Conservation (phyloP, 2,113 vertebrate species). For the Lepisosteus osseus region DNA sequence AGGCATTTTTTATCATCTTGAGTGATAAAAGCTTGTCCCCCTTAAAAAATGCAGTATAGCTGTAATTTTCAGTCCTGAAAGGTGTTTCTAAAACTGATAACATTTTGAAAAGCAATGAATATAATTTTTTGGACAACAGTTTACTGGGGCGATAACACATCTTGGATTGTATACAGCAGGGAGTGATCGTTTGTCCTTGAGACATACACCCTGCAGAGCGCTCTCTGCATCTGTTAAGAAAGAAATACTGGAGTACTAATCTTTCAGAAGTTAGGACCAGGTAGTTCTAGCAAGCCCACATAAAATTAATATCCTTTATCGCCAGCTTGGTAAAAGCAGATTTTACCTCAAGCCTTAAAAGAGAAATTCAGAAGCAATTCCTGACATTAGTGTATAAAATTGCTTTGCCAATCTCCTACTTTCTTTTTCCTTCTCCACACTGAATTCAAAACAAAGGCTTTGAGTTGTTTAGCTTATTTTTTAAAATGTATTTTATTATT, state of each 20-base stretch:
- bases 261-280: conserved; percentile 44
- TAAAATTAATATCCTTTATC: conserved; percentile 54
- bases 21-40: conserved; percentile 68
- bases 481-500: too few species aligned
- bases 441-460: too few species aligned
- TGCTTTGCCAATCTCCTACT: too few species aligned
- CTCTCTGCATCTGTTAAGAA: conserved; percentile 62
- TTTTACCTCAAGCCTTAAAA: conserved; percentile 35
- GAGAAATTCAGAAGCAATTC: conserved; percentile 23
- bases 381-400: too few species aligned
- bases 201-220: conserved; percentile 57
- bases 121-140: conserved; percentile 84
- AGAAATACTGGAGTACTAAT: conserved; percentile 12
- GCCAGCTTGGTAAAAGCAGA: conserved; percentile 38
- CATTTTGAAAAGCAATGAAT: conserved; percentile 88
- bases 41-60: conserved; percentile 57
- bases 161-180: conserved; percentile 64
- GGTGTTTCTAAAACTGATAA: conserved; percentile 89
- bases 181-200: conserved; percentile 77
- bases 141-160: conserved; percentile 71
- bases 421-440: background rate
- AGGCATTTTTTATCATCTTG: conserved; percentile 63
- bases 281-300: conserved; percentile 51
- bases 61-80: conserved; percentile 67
- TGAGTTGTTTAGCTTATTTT: too few species aligned